Evolutionary conservation across 2,888 invertebrate genomes (phyloP), one percentile per base, ranked within the genome.

Genomic region (Papilio gigon): DNA sequence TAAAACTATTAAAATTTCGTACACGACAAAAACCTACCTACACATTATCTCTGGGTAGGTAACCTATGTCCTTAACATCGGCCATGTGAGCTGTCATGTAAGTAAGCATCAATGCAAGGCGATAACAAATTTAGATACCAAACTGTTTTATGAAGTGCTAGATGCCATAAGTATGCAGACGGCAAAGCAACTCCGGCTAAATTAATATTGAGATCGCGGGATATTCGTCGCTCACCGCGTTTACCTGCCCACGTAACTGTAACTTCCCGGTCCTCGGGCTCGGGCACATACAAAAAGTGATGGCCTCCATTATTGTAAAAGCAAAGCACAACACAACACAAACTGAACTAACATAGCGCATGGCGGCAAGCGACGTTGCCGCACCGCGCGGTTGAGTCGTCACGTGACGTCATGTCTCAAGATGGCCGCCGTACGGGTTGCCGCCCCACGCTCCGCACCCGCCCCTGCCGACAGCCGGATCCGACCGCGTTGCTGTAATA

Each of bases 351-450:
- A 47, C 22, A 87, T 87, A n/a, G n/a, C n/a, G 89, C 89, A 83
- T 83, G 79, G 87, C 82, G 75, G 75, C 75, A 78, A 77, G 90
- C 90, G 89, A 83, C 84, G 91, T 91, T 92, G 92, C 90, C 91
- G 80, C 79, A 65, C 85, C 85, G 84, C 85, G 86, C 86, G 88
- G 87, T 86, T 90, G 88, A 88, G 86, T 90, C 91, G 92, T 92
- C 90, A 90, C 87, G 91, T 92, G 92, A 92, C 92, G 92, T 92
- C 91, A 92, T 90, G 90, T 90, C 91, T 90, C 90, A 92, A 92
- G 90, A 91, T 92, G 92, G 92, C 92, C 87, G 91, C 89, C 88
- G 83, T 80, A 85, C 88, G 88, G 89, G 87, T 86, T 84, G 83
- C 79, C 79, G 82, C 82, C 85, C 84, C 85, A 83, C 78, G 82